Evolutionary conservation across 2,888 invertebrate genomes (phyloP), one percentile per base, ranked within the genome.

Genomic region (Clistopyga incitator): DNA sequence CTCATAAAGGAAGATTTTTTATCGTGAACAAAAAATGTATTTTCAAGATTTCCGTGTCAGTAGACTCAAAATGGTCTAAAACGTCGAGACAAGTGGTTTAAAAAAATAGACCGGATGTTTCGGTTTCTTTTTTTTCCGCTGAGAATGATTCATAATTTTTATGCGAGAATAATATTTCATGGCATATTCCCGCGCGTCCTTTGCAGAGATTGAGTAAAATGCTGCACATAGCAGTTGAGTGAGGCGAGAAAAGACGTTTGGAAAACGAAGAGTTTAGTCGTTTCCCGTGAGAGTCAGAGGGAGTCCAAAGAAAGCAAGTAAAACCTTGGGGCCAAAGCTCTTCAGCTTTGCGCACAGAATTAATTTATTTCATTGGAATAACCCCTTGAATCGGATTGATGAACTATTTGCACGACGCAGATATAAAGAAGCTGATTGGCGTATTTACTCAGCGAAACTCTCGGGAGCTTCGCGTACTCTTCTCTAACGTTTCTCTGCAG

Each of bases 381-480:
- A 89, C 88, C 87, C 86, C 79, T 88, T 88, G 89, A 91, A 90
- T 90, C 87, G 88, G 87, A 90, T 91, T 91, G 91, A 92, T 90
- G 91, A 92, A 91, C 89, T 92, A 89, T 92, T 92, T 92, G 88
- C 89, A 87, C 89, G 86, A 86, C 86, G 84, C 83, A 83, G 90
- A 89, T 88, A 90, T 89, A 89, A 91, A 91, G 90, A 89, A 90
- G 88, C 89, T 91, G 92, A 92, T 92, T 91, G 91, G 90, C 89
- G 89, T 92, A 92, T 91, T 92, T 92, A 90, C 89, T 88, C 88
- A 90, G 88, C 47, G 88, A 88, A 89, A 89, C 84, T 89, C 80
- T 79, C 82, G 72, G 59, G 81, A 71, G 78, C 76, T 77, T 82
- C 71, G 54, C 54, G 25, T 52, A 59, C 65, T 81, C 78, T 78